A percentile compares a stretch with the other conserved stretches of the same genome.
Evolutionary conservation across 1,140 invertebrate species (phyloP).

Genomic region (Drosophila repletoides): DNA sequence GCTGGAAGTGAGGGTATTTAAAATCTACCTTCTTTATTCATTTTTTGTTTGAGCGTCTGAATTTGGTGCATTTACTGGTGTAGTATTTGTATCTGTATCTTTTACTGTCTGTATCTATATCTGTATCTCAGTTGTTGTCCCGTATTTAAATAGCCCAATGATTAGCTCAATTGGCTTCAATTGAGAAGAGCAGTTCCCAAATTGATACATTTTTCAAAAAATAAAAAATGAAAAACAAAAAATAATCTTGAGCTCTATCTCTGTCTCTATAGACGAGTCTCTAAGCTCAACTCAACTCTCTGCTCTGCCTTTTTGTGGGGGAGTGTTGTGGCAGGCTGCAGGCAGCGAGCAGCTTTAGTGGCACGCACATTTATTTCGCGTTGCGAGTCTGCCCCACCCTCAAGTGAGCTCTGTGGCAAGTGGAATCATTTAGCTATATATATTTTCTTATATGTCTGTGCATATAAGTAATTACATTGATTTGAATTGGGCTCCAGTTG

Average conservation of each 20-base stretch:
- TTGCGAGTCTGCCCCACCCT: conserved; percentile 39
- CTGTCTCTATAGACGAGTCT: not conserved
- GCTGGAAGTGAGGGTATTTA: no score
- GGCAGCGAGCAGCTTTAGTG: conserved; percentile 12
- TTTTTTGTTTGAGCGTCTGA: conserved; percentile 1
- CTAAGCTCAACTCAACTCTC: not conserved
- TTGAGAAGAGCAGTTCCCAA: conserved; percentile 51
- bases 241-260: conserved; percentile 8
- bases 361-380: conserved; percentile 56
- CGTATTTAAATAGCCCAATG: conserved; percentile 75
- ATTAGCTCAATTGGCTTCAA: conserved; percentile 78
- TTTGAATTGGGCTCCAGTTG: conserved; percentile 21
- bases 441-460: not conserved
- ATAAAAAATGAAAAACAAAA: not conserved
- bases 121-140: conserved; percentile 41
- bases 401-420: conserved; percentile 63
- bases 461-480: conserved; percentile 24
- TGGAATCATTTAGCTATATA: conserved; percentile 51
- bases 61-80: not conserved
- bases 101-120: not conserved
- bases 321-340: not conserved
- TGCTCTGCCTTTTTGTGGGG: not conserved
- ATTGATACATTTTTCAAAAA: conserved; percentile 39
- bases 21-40: conserved; percentile 3
- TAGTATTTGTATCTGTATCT: not conserved